Base-by-base conservation (phyloP, 2,113 vertebrate species). In the Otis tarda region DNA sequence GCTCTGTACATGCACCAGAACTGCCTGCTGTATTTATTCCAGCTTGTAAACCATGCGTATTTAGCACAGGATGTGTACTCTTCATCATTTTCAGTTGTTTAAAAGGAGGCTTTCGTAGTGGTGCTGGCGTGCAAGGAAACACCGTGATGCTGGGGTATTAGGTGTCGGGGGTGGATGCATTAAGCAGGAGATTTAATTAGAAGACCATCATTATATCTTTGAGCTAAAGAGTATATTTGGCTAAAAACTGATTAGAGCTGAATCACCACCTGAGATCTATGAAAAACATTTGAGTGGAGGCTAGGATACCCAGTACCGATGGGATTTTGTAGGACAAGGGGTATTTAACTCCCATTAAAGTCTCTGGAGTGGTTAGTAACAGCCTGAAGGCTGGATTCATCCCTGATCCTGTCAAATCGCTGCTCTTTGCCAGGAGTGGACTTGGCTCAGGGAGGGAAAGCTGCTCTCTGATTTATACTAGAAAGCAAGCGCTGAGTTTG, bases 41-140 rank as follows among this genome's bases (percentile, higher is more conserved):
- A 87, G 81, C 87, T 95, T 87, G 69, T 89, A 94, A 96, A 94
- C 89, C 70, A 7, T 43, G 74, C 4, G 0, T 70, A 24, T 90
- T 87, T 87, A 76, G 89, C 43, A 55, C 91, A 94, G 94, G 92
- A 94, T 94, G 94, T 92, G 87, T 90, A 92, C 67, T 89, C 83
- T 92, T 83, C 83, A 79, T 83, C 94, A 85, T 83, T 90, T 75
- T 63, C 55, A 33, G 81, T 87, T 93, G 91, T 91, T 95, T 95
- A 94, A 92, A 77, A 39, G 74, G 49, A 79, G 71, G 30, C 50
- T 89, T 94, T 89, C 0, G 2, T 79, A 91, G 92, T 69, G 91
- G 21, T 92, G 77, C 83, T 85, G 60, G 92, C 41, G 2, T 89
- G 80, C 86, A 73, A 89, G 91, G 33, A 85, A 95, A 93, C 50